Evolutionary conservation across 2,113 vertebrate species (phyloP).

Genomic region (Lophius piscatorius): DNA sequence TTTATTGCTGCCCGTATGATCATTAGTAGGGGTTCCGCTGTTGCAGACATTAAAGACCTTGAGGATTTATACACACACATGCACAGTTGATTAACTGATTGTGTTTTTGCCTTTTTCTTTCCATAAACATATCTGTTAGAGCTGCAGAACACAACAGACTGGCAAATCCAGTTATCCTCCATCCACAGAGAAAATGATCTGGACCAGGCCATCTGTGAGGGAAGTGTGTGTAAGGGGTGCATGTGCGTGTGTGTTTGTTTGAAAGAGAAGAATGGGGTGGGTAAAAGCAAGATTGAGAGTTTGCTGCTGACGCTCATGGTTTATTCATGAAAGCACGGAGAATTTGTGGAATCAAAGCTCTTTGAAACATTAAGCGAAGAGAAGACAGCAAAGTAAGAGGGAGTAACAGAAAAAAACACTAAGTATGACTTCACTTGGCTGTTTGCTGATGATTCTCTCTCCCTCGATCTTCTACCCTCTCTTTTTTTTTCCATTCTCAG

Average conservation of each 20-base stretch:
- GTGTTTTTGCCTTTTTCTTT: slow-evolving; percentile 68
- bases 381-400: slow-evolving; percentile 29
- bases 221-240: slow-evolving; percentile 31
- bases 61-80: slow-evolving; percentile 16
- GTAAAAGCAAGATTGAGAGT: slow-evolving; percentile 45
- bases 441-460: slow-evolving; percentile 66
- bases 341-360: slow-evolving; percentile 79
- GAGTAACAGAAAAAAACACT: background rate
- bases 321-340: slow-evolving; percentile 79
- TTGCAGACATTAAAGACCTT: slow-evolving; percentile 27
- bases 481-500: slow-evolving; percentile 70
- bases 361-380: slow-evolving; percentile 73
- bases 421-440: slow-evolving; percentile 67
- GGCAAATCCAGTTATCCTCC: slow-evolving; percentile 85
- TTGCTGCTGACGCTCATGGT: slow-evolving; percentile 67
- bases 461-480: slow-evolving; percentile 49
- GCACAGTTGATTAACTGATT: slow-evolving; percentile 55
- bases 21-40: slow-evolving; percentile 31
- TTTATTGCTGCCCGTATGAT: slow-evolving; percentile 48
- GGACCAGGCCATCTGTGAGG: slow-evolving; percentile 76
- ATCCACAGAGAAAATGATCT: slow-evolving; percentile 81
- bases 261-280: slow-evolving; percentile 29
- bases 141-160: slow-evolving; percentile 79
- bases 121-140: slow-evolving; percentile 82
- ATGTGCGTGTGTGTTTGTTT: slow-evolving; percentile 33